Percentiles rank a stretch among this genome's conserved stretches.
Conservation (phyloP, 2,797 vertebrate genomes). For the Malacoraja senta region DNA sequence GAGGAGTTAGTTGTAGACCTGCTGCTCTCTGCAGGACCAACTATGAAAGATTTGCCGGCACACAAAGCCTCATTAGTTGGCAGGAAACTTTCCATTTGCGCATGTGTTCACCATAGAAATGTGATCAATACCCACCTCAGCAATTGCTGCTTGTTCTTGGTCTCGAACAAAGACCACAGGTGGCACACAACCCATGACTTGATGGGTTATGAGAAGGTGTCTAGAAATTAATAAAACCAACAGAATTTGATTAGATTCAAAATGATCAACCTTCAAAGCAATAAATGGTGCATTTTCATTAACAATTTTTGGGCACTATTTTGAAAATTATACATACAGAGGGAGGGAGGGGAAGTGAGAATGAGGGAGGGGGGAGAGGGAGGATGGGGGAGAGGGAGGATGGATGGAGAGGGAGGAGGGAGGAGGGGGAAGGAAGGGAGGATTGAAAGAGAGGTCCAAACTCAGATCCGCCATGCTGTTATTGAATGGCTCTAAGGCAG, state of each 20-base stretch:
- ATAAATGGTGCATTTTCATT: background rate
- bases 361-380: too few relatives aligned
- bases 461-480: too few relatives aligned
- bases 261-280: background rate
- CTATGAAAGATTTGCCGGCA: too few relatives aligned
- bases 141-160: conserved; percentile 50
- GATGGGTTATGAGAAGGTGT: conserved; percentile 57
- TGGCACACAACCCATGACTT: conserved; percentile 56
- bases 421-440: too few relatives aligned
- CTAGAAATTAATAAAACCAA: conserved; percentile 47
- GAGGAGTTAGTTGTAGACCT: background rate
- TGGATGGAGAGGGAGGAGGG: too few relatives aligned
- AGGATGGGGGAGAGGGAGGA: too few relatives aligned
- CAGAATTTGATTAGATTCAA: background rate
- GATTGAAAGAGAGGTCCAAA: too few relatives aligned
- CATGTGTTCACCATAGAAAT: background rate
- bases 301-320: background rate
- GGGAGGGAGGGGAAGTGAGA: too few relatives aligned
- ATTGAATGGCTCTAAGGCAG: too few relatives aligned
- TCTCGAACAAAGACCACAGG: conserved; percentile 62
- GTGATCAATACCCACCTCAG: conserved; percentile 51
- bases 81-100: background rate
- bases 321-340: background rate
- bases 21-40: background rate
- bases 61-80: background rate